Evolutionary conservation across 1,140 invertebrate genomes (phyloP), one percentile per base, ranked within the genome.

Genomic region (Apis mellifera): DNA sequence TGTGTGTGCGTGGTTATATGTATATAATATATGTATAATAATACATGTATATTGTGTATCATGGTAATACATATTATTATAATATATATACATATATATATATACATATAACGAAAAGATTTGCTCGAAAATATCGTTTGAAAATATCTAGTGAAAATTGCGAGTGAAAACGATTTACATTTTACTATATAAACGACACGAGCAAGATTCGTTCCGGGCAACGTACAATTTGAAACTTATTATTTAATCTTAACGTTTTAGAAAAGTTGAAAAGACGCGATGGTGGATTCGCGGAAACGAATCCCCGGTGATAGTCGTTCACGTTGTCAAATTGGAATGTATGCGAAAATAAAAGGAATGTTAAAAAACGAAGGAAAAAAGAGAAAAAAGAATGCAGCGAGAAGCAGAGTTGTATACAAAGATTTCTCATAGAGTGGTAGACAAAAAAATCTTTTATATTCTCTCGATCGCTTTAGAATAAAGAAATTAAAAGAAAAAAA

Each of bases 211-310:
- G 57, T n/a, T 72, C n/a, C 74, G 68, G 48, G 57, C 76, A n/a
- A 84, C 57, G 71, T 23, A 42, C 79, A 32, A 65, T 54, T 76
- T 32, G 65, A 59, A 73, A 77, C 80, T 86, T 88, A 88, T n/a
- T 60, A 23, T n/a, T 59, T 59, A 72, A 72, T 59, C 54, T 76
- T 83, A 86, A 54, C n/a, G 23, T 83, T 78, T 74, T 71, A 64
- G 83, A 78, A 70, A 64, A 69, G 52, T n/a, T 26, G 50, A 82
- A 62, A 65, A 72, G 79, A 74, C 84, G 78, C 57, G 64, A 52
- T 75, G 76, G 23, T 71, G 66, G n/a, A n/a, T n/a, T 9, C 64
- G 78, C 77, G 74, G 62, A 32, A 78, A 80, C 4, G 3, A 59
- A 21, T 32, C 21, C 17, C 48, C 3, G 65, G 42, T 55, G 84